Conservation (phyloP, 2,797 vertebrate species). For the Galaxias olidus region DNA sequence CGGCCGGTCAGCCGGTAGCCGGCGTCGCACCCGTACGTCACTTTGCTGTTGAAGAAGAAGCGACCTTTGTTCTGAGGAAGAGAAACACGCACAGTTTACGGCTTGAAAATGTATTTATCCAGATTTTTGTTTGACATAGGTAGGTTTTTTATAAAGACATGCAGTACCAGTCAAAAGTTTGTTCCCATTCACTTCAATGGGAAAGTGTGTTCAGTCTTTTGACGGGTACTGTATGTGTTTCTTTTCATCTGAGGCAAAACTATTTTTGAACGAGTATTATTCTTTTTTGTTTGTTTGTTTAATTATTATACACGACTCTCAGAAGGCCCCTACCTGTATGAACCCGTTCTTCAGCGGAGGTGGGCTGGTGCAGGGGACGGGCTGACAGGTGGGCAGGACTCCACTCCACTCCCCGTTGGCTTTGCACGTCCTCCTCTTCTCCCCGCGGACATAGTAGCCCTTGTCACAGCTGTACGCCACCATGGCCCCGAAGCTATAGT, state of each 20-base stretch:
- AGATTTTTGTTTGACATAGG: too few relatives aligned
- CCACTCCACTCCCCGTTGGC: conserved; percentile 93
- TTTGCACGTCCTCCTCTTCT: conserved; percentile 93
- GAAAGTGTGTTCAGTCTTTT: too few relatives aligned
- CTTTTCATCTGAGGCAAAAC: too few relatives aligned
- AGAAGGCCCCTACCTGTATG: conserved; percentile 77
- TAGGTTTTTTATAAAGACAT: too few relatives aligned
- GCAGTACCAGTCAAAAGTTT: too few relatives aligned
- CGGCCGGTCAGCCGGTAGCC: conserved; percentile 85
- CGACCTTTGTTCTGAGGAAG: conserved; percentile 74
- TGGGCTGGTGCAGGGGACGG: conserved; percentile 84
- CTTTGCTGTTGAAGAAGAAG: conserved; percentile 83
- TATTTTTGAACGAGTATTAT: too few relatives aligned
- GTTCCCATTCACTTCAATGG: too few relatives aligned
- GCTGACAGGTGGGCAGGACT: conserved; percentile 84
- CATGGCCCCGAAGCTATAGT: conserved; percentile 94
- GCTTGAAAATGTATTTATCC: neutral
- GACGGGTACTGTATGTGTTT: too few relatives aligned
- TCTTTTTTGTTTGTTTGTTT: too few relatives aligned
- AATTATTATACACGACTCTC: neutral
- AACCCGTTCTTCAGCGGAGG: conserved; percentile 84
- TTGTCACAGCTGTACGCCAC: conserved; percentile 94
- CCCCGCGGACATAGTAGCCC: conserved; percentile 91
- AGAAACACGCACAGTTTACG: conserved; percentile 19
- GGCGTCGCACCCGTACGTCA: conserved; percentile 82